Evolutionary conservation across 1,140 invertebrate genomes (phyloP).

Genomic region (Camponotus vicinus): DNA sequence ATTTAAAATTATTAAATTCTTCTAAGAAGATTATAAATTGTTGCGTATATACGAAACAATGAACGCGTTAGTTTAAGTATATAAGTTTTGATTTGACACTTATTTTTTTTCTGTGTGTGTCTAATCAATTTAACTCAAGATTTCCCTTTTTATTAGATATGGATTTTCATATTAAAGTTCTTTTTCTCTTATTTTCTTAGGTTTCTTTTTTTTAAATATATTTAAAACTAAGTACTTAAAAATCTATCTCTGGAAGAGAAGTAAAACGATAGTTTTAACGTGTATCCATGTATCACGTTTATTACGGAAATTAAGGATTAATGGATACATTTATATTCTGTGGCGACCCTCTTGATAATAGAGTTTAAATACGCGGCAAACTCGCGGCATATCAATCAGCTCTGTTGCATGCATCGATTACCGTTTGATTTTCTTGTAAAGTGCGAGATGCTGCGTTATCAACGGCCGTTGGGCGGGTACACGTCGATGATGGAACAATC

Average conservation of each 20-base stretch:
- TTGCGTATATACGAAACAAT: no score
- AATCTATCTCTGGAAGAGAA: neutral
- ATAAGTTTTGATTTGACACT: no score
- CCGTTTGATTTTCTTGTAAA: conserved; percentile 2
- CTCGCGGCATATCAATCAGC: neutral
- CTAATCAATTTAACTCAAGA: neutral
- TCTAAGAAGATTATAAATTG: no score
- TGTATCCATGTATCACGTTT: neutral
- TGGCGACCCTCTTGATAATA: neutral
- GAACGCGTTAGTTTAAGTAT: no score
- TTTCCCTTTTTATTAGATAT: neutral
- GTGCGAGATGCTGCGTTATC: conserved; percentile 1
- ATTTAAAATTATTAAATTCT: no score
- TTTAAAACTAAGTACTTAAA: no score
- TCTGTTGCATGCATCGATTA: neutral
- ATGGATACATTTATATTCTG: neutral
- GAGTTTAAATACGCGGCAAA: neutral
- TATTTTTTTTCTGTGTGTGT: no score
- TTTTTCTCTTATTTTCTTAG: neutral
- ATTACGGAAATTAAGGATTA: neutral
- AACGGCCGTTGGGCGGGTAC: neutral
- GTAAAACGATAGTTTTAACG: neutral
- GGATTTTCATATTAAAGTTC: neutral
- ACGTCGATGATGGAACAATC: conserved; percentile 37
- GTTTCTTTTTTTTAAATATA: neutral